Evolutionary conservation across 2,113 vertebrate species (phyloP).

Genomic region (Barbus barbus): DNA sequence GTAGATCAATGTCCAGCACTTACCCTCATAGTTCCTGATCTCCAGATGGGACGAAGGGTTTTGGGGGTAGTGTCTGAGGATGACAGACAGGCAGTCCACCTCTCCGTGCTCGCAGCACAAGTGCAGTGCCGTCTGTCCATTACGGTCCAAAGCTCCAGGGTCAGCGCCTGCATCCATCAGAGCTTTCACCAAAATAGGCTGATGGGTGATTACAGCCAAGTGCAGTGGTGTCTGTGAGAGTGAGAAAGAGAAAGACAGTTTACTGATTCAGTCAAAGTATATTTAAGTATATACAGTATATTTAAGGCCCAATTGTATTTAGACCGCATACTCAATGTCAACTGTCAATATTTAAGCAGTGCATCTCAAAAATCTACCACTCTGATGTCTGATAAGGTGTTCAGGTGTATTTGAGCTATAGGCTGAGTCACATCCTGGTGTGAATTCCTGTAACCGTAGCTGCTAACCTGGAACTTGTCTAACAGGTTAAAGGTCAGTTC

Average conservation of each 20-base stretch:
- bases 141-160: conserved; percentile 80
- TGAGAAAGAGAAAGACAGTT: neutral
- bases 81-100: conserved; percentile 69
- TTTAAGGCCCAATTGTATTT: neutral
- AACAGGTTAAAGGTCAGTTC: conserved; percentile 60
- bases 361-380: neutral
- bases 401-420: conserved; percentile 24
- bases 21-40: conserved; percentile 84
- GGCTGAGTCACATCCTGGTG: conserved; percentile 47
- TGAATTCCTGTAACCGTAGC: conserved; percentile 46
- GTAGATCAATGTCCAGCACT: conserved; percentile 31
- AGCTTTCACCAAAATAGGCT: conserved; percentile 72
- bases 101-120: conserved; percentile 84
- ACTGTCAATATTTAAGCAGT: neutral
- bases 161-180: conserved; percentile 78
- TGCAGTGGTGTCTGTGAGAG: conserved; percentile 83
- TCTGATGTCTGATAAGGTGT: conserved; percentile 1
- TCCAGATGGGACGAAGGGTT: conserved; percentile 70
- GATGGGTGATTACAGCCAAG: conserved; percentile 85
- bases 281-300: neutral
- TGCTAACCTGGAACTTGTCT: conserved; percentile 50
- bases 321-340: neutral
- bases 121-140: conserved; percentile 83
- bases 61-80: conserved; percentile 65
- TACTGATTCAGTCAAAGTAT: neutral